A percentile compares a stretch with the other conserved stretches of the same genome.
Conservation (phyloP, 2,888 invertebrate genomes). For the Ophioninae sp. region DNA sequence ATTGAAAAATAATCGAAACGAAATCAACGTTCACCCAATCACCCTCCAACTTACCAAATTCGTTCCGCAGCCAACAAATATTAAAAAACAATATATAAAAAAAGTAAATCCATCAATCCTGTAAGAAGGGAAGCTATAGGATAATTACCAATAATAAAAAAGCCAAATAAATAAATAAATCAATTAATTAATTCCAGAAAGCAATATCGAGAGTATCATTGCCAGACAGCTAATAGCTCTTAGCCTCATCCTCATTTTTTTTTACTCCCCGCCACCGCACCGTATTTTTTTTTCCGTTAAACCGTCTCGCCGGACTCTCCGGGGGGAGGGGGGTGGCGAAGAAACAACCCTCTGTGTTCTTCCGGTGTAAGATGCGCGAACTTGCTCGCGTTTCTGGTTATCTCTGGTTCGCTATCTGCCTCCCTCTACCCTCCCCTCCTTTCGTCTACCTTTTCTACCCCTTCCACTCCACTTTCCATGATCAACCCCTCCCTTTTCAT, state of each 20-base stretch:
- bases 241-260: slow-evolving; percentile 32
- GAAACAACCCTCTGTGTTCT: slow-evolving; percentile 53
- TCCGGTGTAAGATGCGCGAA: slow-evolving; percentile 12
- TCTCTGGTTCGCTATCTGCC: slow-evolving; percentile 29
- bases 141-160: slow-evolving; percentile 1
- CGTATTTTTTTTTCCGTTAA: slow-evolving; percentile 39
- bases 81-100: no score
- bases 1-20: no score
- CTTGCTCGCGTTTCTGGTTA: slow-evolving; percentile 6
- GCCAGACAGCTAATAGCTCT: slow-evolving; percentile 66
- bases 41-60: no score
- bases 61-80: no score
- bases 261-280: background rate
- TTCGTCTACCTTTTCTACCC: slow-evolving; percentile 31
- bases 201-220: slow-evolving; percentile 52
- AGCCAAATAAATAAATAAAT: slow-evolving; percentile 17
- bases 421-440: slow-evolving; percentile 23
- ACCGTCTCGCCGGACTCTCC: slow-evolving; percentile 59
- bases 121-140: slow-evolving; percentile 2
- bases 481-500: background rate
- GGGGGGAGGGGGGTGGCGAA: no score
- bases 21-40: no score
- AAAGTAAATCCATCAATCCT: no score
- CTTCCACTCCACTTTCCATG: background rate
- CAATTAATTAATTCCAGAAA: slow-evolving; percentile 13